phyloP scores from a whole-genome alignment of 2,113 vertebrate species.

The Cavia aperea region DNA sequence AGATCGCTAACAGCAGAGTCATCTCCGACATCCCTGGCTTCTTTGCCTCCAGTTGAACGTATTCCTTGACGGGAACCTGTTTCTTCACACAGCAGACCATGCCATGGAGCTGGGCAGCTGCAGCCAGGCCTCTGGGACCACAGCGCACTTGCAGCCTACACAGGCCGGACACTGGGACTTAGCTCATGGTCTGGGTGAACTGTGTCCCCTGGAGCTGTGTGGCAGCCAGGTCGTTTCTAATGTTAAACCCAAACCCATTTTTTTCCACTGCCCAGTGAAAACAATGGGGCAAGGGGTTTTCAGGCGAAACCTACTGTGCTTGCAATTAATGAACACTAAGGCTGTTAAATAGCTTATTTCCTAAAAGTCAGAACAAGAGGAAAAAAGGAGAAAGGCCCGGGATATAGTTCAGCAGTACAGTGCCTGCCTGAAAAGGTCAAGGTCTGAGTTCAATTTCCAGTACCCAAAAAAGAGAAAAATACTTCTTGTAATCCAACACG shows the following conservation, averaged over 20 bases:
- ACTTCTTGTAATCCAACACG: neutral
- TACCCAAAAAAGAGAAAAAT: neutral
- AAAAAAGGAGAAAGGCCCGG: neutral
- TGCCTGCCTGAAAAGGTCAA: no score
- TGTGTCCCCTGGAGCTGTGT: neutral
- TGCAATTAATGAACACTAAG: neutral
- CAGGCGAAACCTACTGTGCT: neutral
- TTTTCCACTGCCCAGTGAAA: neutral
- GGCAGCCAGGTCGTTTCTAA: neutral
- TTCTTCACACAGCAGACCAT: neutral
- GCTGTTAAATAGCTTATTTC: neutral
- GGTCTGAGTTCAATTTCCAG: no score
- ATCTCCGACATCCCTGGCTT: neutral
- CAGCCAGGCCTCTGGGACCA: neutral
- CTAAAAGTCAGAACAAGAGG: neutral
- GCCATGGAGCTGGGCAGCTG: neutral
- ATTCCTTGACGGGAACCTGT: neutral
- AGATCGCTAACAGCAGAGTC: neutral
- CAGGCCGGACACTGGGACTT: neutral
- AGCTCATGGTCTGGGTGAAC: neutral
- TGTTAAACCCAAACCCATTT: neutral
- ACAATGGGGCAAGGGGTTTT: neutral
- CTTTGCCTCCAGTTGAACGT: neutral
- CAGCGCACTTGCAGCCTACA: neutral
- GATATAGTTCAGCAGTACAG: no score